These are phyloP conservation scores for Nasonia giraulti DNA, from an alignment of 1,140 invertebrate species.

Conservation along the genomic window DNA sequence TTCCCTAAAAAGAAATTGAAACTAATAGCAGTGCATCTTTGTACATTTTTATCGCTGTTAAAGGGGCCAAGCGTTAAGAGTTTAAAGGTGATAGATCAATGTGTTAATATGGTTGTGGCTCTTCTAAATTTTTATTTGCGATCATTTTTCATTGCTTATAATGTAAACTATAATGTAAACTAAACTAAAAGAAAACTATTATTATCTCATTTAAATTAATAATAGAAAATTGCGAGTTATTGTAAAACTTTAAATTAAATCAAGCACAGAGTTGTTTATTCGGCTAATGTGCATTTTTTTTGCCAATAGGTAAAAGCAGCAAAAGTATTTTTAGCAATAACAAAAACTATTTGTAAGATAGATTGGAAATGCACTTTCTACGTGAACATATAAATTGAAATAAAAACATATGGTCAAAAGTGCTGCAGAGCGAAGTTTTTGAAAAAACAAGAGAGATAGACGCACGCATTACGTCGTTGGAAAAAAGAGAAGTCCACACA, in stretches of 20 bases:
- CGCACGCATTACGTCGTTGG: constrained; percentile 28
- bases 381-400: neutral
- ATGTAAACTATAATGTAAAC: too few species aligned
- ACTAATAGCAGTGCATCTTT: neutral
- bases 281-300: too few species aligned
- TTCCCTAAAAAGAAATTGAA: neutral
- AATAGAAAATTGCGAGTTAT: too few species aligned
- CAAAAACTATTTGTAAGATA: too few species aligned
- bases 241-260: too few species aligned
- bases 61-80: neutral
- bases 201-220: too few species aligned
- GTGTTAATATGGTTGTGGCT: neutral
- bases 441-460: constrained; percentile 20
- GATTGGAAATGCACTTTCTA: too few species aligned
- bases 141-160: neutral
- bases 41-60: neutral
- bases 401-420: neutral
- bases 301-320: too few species aligned
- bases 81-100: neutral
- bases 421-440: constrained; percentile 8
- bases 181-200: too few species aligned
- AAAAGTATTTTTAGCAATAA: too few species aligned
- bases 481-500: constrained; percentile 30
- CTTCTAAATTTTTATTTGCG: neutral
- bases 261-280: too few species aligned